A percentile compares a stretch with the other conserved stretches of the same genome.
Evolutionary conservation across 2,797 vertebrate species (phyloP).

Genomic region (Anas flavirostris): DNA sequence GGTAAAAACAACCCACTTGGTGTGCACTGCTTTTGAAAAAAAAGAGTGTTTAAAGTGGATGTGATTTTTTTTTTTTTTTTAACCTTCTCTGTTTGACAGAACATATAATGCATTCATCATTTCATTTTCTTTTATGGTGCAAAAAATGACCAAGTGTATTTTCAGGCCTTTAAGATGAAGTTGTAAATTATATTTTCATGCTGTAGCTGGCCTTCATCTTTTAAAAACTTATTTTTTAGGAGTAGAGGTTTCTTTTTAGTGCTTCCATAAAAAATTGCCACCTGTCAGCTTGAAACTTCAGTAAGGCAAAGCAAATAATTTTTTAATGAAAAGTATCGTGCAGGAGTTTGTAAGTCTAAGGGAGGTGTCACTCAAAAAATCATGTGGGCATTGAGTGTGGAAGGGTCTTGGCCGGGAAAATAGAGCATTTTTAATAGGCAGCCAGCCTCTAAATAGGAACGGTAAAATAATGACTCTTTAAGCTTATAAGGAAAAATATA

Average conservation of each 20-base stretch:
- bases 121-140: conserved; percentile 64
- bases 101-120: conserved; percentile 54
- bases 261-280: conserved; percentile 68
- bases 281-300: conserved; percentile 67
- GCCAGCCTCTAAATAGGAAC: background rate
- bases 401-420: conserved; percentile 44
- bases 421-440: conserved; percentile 46
- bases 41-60: conserved; percentile 43
- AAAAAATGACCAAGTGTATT: conserved; percentile 66
- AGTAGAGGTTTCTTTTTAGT: conserved; percentile 66
- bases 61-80: background rate
- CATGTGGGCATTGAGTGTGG: conserved; percentile 12
- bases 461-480: conserved; percentile 41
- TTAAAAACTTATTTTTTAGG: conserved; percentile 67
- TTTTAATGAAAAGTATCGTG: conserved; percentile 55
- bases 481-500: conserved; percentile 28
- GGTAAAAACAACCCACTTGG: conserved; percentile 48
- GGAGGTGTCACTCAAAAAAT: conserved; percentile 66
- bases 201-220: conserved; percentile 61
- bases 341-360: conserved; percentile 63
- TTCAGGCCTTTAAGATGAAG: conserved; percentile 64
- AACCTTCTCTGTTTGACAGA: conserved; percentile 58
- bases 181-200: conserved; percentile 73
- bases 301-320: conserved; percentile 70
- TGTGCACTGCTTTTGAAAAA: conserved; percentile 14